Base-by-base conservation (phyloP, 1,140 invertebrate species). In the Lucilia cuprina region DNA sequence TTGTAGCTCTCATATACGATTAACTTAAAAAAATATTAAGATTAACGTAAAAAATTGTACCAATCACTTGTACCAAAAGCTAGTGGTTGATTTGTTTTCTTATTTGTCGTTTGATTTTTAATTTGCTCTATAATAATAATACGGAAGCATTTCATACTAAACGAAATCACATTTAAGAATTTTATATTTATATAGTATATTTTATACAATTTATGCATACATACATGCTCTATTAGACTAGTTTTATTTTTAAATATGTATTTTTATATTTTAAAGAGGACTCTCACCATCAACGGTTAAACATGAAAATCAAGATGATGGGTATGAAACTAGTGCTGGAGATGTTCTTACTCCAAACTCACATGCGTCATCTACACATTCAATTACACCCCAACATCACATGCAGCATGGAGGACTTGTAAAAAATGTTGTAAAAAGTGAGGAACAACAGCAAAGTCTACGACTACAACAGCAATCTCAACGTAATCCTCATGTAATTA, bases 311-410 rank as follows among this genome's bases (percentile, higher is more conserved):
- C 93, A 95, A 89, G 96, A 97, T 93, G 96, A 97, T 92, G 96
- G 96, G 85, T 96, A 96, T 92, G 96, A 97, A 92, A 96, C 96
- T 85, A 95, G 95, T 92, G 95, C 95, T 87, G 95, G 96, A 91
- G 94, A 95, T 90, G 94, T 95, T 88, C 91, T 95, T 88, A 93
- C 93, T 41, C 93, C 93, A 70, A 93, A 93, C 85, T 93, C 93
- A 34, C 92, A 93, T 87, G 93, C 92, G 84, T 93, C 93, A 55
- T 93, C 93, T 49, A 92, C 92, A 74, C 93, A 93, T 84, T 93
- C 93, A 60, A 90, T 91, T n/a, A 92, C 93, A 0, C 88, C 89
- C 5, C 88, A 89, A 47, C 88, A 84, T 50, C 83, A 84, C 30
- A 47, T 84, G 3, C 78, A 84, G 21, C 84, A 50, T 34, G 60